phyloP scores from a whole-genome alignment of 2,888 invertebrate genomes.

The Thumatha senex region DNA sequence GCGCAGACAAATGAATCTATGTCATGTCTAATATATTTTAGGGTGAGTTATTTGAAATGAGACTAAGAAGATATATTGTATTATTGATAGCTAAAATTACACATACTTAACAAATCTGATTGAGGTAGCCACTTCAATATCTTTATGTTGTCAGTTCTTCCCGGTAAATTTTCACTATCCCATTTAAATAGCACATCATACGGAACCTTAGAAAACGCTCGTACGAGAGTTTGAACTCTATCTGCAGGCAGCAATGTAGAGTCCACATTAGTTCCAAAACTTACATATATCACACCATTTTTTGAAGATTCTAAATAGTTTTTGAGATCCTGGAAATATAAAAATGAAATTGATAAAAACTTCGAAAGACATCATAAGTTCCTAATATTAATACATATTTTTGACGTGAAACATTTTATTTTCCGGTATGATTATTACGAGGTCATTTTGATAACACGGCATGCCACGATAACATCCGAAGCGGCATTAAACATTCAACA shows the following conservation, averaged over 20 bases:
- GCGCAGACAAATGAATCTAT: too few species aligned
- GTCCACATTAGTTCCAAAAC: conserved; percentile 57
- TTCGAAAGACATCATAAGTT: not conserved
- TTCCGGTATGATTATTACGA: too few species aligned
- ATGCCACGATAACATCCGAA: too few species aligned
- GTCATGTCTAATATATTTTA: too few species aligned
- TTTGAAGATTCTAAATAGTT: conserved; percentile 50
- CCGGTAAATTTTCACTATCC: conserved; percentile 50
- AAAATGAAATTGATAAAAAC: not conserved
- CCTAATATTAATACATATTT: too few species aligned
- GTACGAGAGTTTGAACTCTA: conserved; percentile 44
- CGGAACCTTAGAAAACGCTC: conserved; percentile 49
- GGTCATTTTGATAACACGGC: too few species aligned
- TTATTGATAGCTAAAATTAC: too few species aligned
- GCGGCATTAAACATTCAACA: too few species aligned
- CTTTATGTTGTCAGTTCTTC: conserved; percentile 47
- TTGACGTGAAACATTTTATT: too few species aligned
- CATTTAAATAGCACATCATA: conserved; percentile 63
- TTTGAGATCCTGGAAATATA: conserved; percentile 52
- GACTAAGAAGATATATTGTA: too few species aligned
- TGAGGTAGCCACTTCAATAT: conserved; percentile 63
- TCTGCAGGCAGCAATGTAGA: conserved; percentile 44
- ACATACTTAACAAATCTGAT: conserved; percentile 44
- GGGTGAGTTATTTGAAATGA: too few species aligned
- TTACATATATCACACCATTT: conserved; percentile 55